These are phyloP conservation scores for Exocentrus adspersus DNA, from an alignment of 2,888 invertebrate species.

Conservation along the genomic window DNA sequence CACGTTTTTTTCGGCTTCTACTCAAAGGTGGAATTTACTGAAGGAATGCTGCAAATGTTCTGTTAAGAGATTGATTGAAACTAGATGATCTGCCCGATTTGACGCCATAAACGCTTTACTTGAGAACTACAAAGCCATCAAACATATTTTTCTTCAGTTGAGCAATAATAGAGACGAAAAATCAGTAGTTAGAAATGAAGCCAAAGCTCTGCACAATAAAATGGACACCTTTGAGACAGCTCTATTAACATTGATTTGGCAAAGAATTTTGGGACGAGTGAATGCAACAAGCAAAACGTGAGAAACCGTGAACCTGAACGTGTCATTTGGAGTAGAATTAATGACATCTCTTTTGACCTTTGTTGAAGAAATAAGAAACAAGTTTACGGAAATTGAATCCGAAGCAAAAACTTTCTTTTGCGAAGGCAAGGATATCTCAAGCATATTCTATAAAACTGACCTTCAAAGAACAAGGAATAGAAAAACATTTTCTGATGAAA, in stretches of 20 bases:
- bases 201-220: not conserved
- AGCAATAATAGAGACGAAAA: no score
- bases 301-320: slow-evolving; percentile 17
- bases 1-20: no score
- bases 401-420: slow-evolving; percentile 10
- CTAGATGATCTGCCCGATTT: no score
- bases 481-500: not conserved
- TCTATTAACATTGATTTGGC: slow-evolving; percentile 20
- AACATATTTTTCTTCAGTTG: no score
- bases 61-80: no score
- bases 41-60: no score
- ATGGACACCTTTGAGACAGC: slow-evolving; percentile 12
- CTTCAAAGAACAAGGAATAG: not conserved
- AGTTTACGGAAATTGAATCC: slow-evolving; percentile 14
- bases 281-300: slow-evolving; percentile 16
- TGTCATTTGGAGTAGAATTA: slow-evolving; percentile 18
- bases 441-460: slow-evolving; percentile 1
- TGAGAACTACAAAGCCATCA: no score
- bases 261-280: slow-evolving; percentile 16
- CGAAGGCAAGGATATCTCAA: slow-evolving; percentile 9
- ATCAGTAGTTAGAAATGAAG: no score
- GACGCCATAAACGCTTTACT: no score
- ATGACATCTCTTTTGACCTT: slow-evolving; percentile 18
- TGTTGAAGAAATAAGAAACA: slow-evolving; percentile 11
- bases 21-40: no score